phyloP scores from a whole-genome alignment of 2,888 invertebrate species.

The Cynaeus angustus region DNA sequence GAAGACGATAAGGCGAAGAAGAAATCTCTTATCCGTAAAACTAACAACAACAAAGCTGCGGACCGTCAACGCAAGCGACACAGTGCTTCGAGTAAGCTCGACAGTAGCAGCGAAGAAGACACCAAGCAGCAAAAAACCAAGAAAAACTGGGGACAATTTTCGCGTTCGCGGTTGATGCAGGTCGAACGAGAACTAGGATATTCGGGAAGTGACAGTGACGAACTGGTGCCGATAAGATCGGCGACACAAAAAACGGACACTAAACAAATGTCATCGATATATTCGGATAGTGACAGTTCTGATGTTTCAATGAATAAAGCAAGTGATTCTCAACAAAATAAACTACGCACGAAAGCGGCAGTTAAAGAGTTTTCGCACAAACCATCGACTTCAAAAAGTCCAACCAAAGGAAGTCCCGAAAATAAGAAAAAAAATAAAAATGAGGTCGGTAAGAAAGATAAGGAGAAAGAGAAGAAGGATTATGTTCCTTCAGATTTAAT shows the following conservation, averaged over 20 bases:
- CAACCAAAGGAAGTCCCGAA: slow-evolving; percentile 64
- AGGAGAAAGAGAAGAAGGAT: slow-evolving; percentile 71
- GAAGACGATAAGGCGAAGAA: slow-evolving; percentile 74
- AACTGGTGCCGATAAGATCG: slow-evolving; percentile 79
- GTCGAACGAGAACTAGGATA: slow-evolving; percentile 84
- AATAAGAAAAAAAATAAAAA: slow-evolving; percentile 62
- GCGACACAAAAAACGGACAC: slow-evolving; percentile 67
- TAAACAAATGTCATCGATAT: slow-evolving; percentile 81
- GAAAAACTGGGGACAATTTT: slow-evolving; percentile 69
- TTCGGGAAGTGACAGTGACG: slow-evolving; percentile 86
- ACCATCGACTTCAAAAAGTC: slow-evolving; percentile 64
- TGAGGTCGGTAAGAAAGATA: slow-evolving; percentile 55
- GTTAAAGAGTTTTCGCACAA: slow-evolving; percentile 85
- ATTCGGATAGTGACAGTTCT: slow-evolving; percentile 84
- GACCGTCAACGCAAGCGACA: slow-evolving; percentile 66
- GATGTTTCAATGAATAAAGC: slow-evolving; percentile 78
- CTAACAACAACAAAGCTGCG: slow-evolving; percentile 61
- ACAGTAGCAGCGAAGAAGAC: slow-evolving; percentile 80
- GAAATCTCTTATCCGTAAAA: slow-evolving; percentile 57
- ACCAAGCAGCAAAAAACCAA: slow-evolving; percentile 68
- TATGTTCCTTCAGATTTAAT: slow-evolving; percentile 85
- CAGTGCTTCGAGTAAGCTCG: slow-evolving; percentile 69
- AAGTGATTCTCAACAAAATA: slow-evolving; percentile 80
- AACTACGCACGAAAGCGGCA: slow-evolving; percentile 86
- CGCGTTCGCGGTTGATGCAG: slow-evolving; percentile 78